Evolutionary conservation across 2,113 vertebrate genomes (phyloP), one percentile per base, ranked within the genome.

Genomic region (Mormyrus iriodes): DNA sequence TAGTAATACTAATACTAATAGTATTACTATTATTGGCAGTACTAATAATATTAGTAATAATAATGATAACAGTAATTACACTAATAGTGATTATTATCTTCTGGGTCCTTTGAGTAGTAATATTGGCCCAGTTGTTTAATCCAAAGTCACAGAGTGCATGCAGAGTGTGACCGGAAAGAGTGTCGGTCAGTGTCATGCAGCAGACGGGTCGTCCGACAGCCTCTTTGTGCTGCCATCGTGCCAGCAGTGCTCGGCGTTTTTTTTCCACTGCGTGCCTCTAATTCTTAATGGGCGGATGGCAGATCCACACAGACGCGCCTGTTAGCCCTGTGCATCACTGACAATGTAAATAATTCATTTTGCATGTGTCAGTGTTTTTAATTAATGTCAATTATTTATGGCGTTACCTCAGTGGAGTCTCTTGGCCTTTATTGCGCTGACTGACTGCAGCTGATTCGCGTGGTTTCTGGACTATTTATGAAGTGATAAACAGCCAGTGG

Each of bases 31-130:
- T n/a, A n/a, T n/a, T n/a, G 93, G 91, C 93, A 95, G 96, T 96
- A 97, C 44, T 48, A 48, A 84, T 84, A 96, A 93, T 89, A 96
- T 35, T 79, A 79, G 92, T 90, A 96, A 96, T 96, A 96, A 96
- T 96, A 97, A 96, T 95, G 94, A 82, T 82, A 82, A 44, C 44
- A 3, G 42, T 96, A 97, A 84, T 84, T 17, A 24, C 44, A 96
- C 92, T 89, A 96, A 84, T 46, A n/a, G 24, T 95, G 96, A 92
- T 90, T 96, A 96, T 97, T 96, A 96, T 96, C 96, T 96, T 96
- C 94, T 95, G 91, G 93, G 91, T 90, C 91, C 93, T 93, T 93
- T 94, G 92, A 94, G 92, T 92, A 92, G 89, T 86, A 90, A 88
- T 89, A 39, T 82, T 88, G 90, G 94, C 92, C 91, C 42, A 88